A percentile compares a stretch with the other conserved stretches of the same genome.
Evolutionary conservation across 2,888 invertebrate genomes (phyloP).

Genomic region (Syritta pipiens): DNA sequence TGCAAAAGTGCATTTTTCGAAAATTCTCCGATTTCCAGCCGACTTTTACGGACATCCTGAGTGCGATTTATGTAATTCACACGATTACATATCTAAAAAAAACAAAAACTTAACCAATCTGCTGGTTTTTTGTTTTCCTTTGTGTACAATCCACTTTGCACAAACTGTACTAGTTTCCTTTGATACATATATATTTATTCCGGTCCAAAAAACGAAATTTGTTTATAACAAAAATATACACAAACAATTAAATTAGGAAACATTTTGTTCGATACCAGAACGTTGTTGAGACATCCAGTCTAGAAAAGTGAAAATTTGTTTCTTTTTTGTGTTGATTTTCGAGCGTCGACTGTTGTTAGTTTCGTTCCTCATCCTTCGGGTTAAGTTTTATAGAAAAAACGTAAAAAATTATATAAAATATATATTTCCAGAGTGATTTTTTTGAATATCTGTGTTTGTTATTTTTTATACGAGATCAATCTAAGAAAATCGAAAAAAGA

Average conservation of each 20-base stretch:
- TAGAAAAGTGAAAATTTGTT: slow-evolving; percentile 16
- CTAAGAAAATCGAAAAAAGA: slow-evolving; percentile 1
- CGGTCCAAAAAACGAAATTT: slow-evolving; percentile 48
- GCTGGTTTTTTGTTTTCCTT: slow-evolving; percentile 19
- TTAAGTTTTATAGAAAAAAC: neutral
- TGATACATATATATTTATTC: slow-evolving; percentile 25
- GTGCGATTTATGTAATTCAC: slow-evolving; percentile 56
- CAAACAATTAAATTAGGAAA: slow-evolving; percentile 11
- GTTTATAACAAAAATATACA: slow-evolving; percentile 23
- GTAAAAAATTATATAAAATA: neutral
- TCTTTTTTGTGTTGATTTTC: neutral
- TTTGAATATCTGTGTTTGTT: slow-evolving; percentile 40
- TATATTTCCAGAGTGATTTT: slow-evolving; percentile 20
- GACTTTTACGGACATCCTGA: slow-evolving; percentile 37
- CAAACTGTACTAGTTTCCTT: slow-evolving; percentile 31
- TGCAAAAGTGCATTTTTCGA: too few relatives aligned
- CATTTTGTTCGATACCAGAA: too few relatives aligned
- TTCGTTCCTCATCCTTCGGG: slow-evolving; percentile 7
- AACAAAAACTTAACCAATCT: slow-evolving; percentile 20
- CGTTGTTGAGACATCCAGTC: slow-evolving; percentile 4
- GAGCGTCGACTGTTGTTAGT: slow-evolving; percentile 22
- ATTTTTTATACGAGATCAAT: slow-evolving; percentile 21
- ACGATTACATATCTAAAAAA: slow-evolving; percentile 30
- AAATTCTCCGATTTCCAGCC: too few relatives aligned
- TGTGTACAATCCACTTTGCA: neutral